Evolutionary conservation across 2,113 vertebrate species (phyloP).

Genomic region (Salminus brasiliensis): DNA sequence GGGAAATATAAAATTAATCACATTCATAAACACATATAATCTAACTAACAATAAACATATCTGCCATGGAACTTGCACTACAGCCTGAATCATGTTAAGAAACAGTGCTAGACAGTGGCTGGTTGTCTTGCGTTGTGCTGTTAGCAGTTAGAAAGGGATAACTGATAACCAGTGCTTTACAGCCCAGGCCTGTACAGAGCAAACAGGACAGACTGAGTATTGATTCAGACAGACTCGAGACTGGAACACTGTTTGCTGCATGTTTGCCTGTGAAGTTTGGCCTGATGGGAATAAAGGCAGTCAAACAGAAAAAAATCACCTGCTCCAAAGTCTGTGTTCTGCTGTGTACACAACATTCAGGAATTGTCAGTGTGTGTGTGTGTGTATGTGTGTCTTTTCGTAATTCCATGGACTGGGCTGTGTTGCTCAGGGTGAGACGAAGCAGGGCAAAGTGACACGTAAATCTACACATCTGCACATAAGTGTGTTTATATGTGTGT

Average conservation of each 20-base stretch:
- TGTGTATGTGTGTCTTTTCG: background rate
- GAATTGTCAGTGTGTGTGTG: background rate
- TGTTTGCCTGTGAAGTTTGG: slow-evolving; percentile 53
- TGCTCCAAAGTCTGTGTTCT: slow-evolving; percentile 8
- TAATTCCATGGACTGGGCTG: background rate
- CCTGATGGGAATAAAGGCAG: slow-evolving; percentile 26
- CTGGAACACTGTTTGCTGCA: slow-evolving; percentile 54
- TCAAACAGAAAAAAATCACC: slow-evolving; percentile 28
- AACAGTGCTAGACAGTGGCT: too few species aligned
- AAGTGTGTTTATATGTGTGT: background rate
- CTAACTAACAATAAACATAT: too few species aligned
- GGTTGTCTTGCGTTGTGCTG: too few species aligned
- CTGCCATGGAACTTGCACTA: too few species aligned
- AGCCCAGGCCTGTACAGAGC: slow-evolving; percentile 10
- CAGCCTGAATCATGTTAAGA: too few species aligned
- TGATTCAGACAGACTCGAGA: slow-evolving; percentile 41
- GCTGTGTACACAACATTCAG: background rate
- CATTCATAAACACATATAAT: too few species aligned
- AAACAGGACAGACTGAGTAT: background rate
- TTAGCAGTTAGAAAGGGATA: background rate
- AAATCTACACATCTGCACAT: slow-evolving; percentile 1
- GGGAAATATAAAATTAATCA: too few species aligned
- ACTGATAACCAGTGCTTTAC: background rate
- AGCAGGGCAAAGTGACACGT: background rate
- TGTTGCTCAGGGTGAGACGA: background rate